Evolutionary conservation across 1,140 invertebrate genomes (phyloP).

Genomic region (Diprion similis): DNA sequence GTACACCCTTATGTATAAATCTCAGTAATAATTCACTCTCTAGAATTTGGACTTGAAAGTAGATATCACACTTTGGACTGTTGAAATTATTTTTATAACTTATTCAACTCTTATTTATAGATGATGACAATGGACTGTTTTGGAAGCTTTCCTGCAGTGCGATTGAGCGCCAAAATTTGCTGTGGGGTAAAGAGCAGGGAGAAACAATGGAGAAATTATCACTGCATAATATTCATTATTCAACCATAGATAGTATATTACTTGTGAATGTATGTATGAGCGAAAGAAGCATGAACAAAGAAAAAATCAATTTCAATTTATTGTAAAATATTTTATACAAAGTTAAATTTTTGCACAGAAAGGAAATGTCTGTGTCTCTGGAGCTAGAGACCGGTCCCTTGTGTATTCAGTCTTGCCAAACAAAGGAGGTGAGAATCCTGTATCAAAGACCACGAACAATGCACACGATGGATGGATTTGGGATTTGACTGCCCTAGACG

Average conservation of each 20-base stretch:
- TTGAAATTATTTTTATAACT: background rate
- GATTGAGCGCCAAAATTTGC: constrained; percentile 43
- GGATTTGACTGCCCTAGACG: constrained; percentile 47
- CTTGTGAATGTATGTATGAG: constrained; percentile 47
- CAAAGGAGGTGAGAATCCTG: constrained; percentile 25
- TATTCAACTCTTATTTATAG: constrained; percentile 29
- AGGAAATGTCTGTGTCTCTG: constrained; percentile 50
- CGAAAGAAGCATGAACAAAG: background rate
- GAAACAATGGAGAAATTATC: constrained; percentile 37
- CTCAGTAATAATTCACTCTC: no score
- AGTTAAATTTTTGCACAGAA: constrained; percentile 31
- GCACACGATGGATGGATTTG: constrained; percentile 58
- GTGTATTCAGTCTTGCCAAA: constrained; percentile 41
- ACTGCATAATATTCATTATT: constrained; percentile 41
- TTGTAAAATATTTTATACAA: background rate
- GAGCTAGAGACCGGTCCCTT: constrained; percentile 50
- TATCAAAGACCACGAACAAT: constrained; percentile 23
- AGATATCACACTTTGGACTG: no score
- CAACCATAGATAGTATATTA: constrained; percentile 49
- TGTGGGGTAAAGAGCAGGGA: constrained; percentile 40
- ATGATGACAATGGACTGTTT: constrained; percentile 45
- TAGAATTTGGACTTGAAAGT: no score
- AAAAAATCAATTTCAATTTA: background rate
- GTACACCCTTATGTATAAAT: background rate
- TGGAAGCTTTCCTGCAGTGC: constrained; percentile 52